phyloP scores from a whole-genome alignment of 2,888 invertebrate species.

The Aphodius granarius region DNA sequence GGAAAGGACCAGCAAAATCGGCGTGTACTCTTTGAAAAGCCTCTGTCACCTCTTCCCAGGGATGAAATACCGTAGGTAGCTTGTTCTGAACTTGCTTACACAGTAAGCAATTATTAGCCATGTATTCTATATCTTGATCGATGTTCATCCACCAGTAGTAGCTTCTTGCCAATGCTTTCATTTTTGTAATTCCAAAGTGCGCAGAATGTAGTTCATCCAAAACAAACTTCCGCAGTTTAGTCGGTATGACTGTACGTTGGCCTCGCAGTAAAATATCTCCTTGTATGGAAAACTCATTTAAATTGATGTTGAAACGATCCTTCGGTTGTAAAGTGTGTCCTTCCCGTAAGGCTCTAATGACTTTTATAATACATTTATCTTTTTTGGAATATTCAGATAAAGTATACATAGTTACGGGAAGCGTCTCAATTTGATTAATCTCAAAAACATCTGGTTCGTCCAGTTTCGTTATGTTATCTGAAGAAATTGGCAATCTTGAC shows the following conservation, averaged over 20 bases:
- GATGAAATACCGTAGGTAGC: constrained; percentile 27
- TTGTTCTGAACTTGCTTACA: constrained; percentile 19
- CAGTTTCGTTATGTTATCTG: not conserved
- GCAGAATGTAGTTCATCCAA: constrained; percentile 13
- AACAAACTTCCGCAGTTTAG: not conserved
- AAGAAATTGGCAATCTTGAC: not conserved
- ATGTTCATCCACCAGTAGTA: constrained; percentile 23
- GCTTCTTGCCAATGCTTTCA: constrained; percentile 13
- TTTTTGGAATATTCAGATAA: constrained; percentile 2
- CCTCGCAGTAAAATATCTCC: constrained; percentile 5
- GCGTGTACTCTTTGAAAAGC: constrained; percentile 33
- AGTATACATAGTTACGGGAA: constrained; percentile 1
- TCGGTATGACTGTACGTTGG: constrained; percentile 6
- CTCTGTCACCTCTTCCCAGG: constrained; percentile 32
- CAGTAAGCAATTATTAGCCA: constrained; percentile 10
- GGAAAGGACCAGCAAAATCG: constrained; percentile 34
- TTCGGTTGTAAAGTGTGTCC: not conserved
- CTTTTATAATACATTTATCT: not conserved
- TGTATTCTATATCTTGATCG: constrained; percentile 15
- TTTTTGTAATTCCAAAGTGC: constrained; percentile 17
- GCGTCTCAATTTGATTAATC: constrained; percentile 11
- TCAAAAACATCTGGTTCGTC: constrained; percentile 14
- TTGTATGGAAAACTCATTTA: not conserved
- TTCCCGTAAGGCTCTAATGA: constrained; percentile 3
- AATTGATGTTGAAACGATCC: not conserved